Evolutionary conservation across 2,888 invertebrate species (phyloP).

Genomic region (Hydriomena furcata): DNA sequence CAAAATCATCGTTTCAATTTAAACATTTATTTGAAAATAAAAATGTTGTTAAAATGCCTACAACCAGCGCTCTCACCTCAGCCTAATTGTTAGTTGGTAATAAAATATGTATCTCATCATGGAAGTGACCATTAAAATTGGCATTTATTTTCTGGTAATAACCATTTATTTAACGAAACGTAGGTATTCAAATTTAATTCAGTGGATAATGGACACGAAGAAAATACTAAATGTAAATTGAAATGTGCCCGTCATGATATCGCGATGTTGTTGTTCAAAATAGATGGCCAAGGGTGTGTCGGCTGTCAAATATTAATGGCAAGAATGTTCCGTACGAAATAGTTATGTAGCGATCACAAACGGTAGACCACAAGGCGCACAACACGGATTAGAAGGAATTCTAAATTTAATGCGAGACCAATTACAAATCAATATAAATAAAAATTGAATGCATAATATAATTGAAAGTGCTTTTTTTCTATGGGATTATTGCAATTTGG

Average conservation of each 20-base stretch:
- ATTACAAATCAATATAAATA: neutral
- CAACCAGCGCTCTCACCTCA: neutral
- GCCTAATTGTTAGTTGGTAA: neutral
- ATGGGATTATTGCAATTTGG: too few relatives aligned
- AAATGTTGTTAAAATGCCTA: neutral
- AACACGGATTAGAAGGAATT: too few relatives aligned
- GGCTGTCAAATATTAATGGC: neutral
- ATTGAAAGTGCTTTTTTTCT: too few relatives aligned
- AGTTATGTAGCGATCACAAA: too few relatives aligned
- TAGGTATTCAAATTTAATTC: constrained; percentile 28
- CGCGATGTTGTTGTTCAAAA: constrained; percentile 8
- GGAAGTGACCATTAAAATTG: neutral
- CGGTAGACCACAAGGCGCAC: neutral
- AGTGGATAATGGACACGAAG: constrained; percentile 26
- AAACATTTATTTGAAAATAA: too few relatives aligned
- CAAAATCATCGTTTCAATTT: too few relatives aligned
- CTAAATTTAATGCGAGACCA: too few relatives aligned
- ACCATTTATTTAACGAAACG: constrained; percentile 9
- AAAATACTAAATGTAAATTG: constrained; percentile 33
- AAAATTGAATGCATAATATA: too few relatives aligned
- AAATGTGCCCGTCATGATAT: constrained; percentile 19
- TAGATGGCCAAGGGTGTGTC: neutral
- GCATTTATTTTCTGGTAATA: neutral
- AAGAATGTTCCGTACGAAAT: neutral
- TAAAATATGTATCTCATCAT: neutral